Base-by-base conservation (phyloP, 2,888 invertebrate species). In the Drosophila birchii region DNA sequence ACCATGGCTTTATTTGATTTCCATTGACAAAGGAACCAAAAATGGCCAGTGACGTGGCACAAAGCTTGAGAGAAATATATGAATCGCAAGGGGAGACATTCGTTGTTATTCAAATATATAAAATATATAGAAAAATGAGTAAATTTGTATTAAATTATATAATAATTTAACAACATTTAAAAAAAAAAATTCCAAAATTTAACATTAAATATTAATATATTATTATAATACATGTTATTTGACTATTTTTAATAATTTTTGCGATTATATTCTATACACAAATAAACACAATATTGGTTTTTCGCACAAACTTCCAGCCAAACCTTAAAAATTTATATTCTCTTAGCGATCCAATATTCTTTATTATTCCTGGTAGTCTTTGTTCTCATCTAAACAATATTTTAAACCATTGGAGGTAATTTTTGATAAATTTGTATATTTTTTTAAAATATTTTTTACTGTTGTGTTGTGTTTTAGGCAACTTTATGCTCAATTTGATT, bases 1-100 rank as follows among this genome's bases (percentile, higher is more conserved):
- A 16, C 23, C 45, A 16, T 23, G 36, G 16, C 39, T 12, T 36
- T 49, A 68, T 69, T 49, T 57, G 70, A 56, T 41, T 68, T 47
- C 11, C 57, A 20, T 7, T 18, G 47, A 57, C 68, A 45, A 66
- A 44, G 53, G 32, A n/a, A 16, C 3, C 20, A 18, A 23, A 14
- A 45, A 38, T 32, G 20, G 39, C 9, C 32, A 32, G 29, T 12
- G 58, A 20, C 11, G 36, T 11, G 36, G 20, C 16, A n/a, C n/a
- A n/a, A n/a, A n/a, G n/a, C n/a, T n/a, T n/a, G n/a, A n/a, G n/a
- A n/a, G n/a, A n/a, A n/a, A n/a, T n/a, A n/a, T n/a, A n/a, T n/a
- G n/a, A n/a, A n/a, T n/a, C n/a, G n/a, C n/a, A n/a, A n/a, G n/a
- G n/a, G n/a, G n/a, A n/a, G n/a, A n/a, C n/a, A n/a, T n/a, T n/a